These are phyloP conservation scores for Andrena minutula DNA, from an alignment of 2,888 invertebrate genomes.

Conservation along the genomic window DNA sequence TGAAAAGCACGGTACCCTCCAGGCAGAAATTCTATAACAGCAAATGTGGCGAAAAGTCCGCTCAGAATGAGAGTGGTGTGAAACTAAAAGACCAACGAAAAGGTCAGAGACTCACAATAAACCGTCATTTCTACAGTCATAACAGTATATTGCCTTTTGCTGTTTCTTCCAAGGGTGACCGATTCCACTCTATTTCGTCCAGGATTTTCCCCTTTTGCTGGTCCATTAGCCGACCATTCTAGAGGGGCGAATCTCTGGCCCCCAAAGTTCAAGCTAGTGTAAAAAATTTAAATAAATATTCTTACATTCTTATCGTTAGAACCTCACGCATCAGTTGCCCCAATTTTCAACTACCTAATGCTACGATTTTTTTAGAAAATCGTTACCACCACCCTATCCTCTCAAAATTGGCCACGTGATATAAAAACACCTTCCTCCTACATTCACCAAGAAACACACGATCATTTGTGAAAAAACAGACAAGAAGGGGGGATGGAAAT, in stretches of 20 bases:
- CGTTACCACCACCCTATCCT: background rate
- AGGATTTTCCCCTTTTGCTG: conserved; percentile 13
- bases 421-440: background rate
- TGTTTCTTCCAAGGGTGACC: background rate
- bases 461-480: no score
- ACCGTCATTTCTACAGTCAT: background rate
- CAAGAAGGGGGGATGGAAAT: background rate
- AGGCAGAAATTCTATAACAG: no score
- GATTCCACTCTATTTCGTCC: conserved; percentile 13
- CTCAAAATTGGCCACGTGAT: background rate
- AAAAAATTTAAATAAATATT: conserved; percentile 18
- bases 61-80: background rate
- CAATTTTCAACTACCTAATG: no score
- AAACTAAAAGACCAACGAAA: background rate
- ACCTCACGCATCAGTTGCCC: conserved; percentile 28
- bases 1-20: no score
- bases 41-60: no score
- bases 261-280: conserved; percentile 26
- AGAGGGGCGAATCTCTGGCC: background rate
- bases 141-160: conserved; percentile 1
- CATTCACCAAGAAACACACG: background rate
- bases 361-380: no score
- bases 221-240: background rate
- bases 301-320: conserved; percentile 14
- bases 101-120: background rate